These are phyloP conservation scores for Promerops cafer DNA, from an alignment of 2,113 vertebrate species.

Conservation along the genomic window DNA sequence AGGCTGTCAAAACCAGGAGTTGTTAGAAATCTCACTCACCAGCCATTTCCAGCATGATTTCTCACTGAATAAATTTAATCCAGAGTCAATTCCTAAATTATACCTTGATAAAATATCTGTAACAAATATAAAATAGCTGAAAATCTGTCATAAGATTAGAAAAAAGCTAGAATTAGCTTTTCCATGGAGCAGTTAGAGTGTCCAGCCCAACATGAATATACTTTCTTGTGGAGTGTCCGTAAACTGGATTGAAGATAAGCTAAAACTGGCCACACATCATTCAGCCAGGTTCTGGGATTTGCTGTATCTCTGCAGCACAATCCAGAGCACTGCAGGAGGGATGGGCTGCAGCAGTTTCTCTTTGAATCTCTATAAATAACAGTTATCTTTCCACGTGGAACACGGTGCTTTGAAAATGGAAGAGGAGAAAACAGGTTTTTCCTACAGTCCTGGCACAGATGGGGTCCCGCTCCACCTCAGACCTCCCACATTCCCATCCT, in stretches of 20 bases:
- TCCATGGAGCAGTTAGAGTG: background rate
- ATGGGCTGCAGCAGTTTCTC: background rate
- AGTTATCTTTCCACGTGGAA: background rate
- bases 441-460: background rate
- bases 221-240: background rate
- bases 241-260: background rate
- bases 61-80: background rate
- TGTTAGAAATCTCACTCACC: background rate
- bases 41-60: background rate
- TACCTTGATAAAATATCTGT: background rate
- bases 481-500: background rate
- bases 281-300: background rate
- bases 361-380: background rate
- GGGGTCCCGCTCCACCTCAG: background rate
- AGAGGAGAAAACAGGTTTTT: background rate
- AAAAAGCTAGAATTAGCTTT: background rate
- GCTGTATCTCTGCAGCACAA: background rate
- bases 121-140: background rate
- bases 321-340: background rate
- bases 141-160: background rate
- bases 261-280: background rate
- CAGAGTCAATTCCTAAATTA: background rate
- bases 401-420: background rate
- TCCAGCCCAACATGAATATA: background rate
- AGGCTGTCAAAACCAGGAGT: background rate